Evolutionary conservation across 2,888 invertebrate genomes (phyloP).

Genomic region (Tetranychus truncatus): DNA sequence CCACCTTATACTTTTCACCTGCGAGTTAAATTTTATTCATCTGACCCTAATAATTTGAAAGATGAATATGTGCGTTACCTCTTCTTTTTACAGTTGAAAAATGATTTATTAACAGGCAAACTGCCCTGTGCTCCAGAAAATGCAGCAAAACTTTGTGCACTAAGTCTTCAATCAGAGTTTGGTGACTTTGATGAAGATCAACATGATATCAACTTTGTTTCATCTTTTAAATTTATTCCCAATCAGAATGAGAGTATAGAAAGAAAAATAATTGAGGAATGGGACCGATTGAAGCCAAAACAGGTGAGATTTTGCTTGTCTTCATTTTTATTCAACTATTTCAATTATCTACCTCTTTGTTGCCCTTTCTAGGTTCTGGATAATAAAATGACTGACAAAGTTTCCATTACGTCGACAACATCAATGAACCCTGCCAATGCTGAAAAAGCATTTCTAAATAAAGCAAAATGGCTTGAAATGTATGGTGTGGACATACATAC

Average conservation of each 20-base stretch:
- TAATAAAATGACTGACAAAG: neutral
- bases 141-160: slow-evolving; percentile 71
- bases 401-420: slow-evolving; percentile 13
- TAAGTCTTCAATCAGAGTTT: slow-evolving; percentile 86
- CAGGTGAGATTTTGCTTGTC: neutral
- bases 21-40: slow-evolving; percentile 95
- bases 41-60: slow-evolving; percentile 84
- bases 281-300: slow-evolving; percentile 38
- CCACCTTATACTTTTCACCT: slow-evolving; percentile 88
- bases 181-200: slow-evolving; percentile 82
- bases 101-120: slow-evolving; percentile 75
- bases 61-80: slow-evolving; percentile 74
- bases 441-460: slow-evolving; percentile 72
- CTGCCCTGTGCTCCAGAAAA: slow-evolving; percentile 71
- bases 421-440: slow-evolving; percentile 47
- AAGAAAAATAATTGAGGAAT: slow-evolving; percentile 76
- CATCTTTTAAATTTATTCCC: slow-evolving; percentile 91
- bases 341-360: neutral
- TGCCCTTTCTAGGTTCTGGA: neutral
- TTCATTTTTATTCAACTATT: slow-evolving; percentile 5
- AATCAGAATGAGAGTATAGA: slow-evolving; percentile 93
- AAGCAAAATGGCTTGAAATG: slow-evolving; percentile 77
- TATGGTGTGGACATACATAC: slow-evolving; percentile 89
- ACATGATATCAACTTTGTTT: slow-evolving; percentile 89
- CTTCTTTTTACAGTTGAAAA: slow-evolving; percentile 45